phyloP scores from a whole-genome alignment of 2,113 vertebrate species.

The Ciconia maguari region DNA sequence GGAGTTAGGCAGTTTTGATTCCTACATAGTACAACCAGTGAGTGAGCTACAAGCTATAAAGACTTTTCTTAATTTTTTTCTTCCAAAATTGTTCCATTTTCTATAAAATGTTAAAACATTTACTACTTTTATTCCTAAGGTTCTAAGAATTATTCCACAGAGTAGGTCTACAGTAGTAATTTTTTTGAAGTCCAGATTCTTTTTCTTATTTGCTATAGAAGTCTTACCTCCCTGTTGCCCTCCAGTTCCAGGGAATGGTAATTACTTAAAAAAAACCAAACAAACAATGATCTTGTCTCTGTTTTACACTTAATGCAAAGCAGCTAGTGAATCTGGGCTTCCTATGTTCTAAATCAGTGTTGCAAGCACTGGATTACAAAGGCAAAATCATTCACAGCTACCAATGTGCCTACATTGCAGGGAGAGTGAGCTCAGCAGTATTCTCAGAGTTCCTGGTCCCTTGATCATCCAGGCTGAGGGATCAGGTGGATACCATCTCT shows the following conservation, averaged over 20 bases:
- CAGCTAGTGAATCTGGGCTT: not conserved
- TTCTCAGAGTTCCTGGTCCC: accelerated
- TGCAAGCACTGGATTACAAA: not conserved
- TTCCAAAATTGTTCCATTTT: not conserved
- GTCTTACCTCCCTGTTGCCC: not conserved
- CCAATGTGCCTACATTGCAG: not conserved
- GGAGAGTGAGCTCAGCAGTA: accelerated
- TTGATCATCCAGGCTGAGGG: not conserved
- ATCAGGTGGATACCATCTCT: not conserved
- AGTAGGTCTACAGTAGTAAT: accelerated
- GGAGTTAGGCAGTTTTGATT: not conserved
- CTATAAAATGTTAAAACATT: not conserved
- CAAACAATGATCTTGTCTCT: not conserved
- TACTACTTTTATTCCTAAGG: not conserved
- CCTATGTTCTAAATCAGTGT: not conserved
- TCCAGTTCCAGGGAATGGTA: not conserved
- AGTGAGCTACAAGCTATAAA: not conserved
- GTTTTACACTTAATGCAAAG: not conserved
- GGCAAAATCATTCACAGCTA: not conserved
- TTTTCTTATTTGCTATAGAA: not conserved
- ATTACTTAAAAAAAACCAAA: not conserved
- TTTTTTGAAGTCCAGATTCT: not conserved
- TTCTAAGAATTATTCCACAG: not conserved
- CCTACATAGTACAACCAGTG: not conserved
- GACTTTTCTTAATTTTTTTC: not conserved